Base-by-base conservation (phyloP, 2,113 vertebrate species). In the Eira barbara region DNA sequence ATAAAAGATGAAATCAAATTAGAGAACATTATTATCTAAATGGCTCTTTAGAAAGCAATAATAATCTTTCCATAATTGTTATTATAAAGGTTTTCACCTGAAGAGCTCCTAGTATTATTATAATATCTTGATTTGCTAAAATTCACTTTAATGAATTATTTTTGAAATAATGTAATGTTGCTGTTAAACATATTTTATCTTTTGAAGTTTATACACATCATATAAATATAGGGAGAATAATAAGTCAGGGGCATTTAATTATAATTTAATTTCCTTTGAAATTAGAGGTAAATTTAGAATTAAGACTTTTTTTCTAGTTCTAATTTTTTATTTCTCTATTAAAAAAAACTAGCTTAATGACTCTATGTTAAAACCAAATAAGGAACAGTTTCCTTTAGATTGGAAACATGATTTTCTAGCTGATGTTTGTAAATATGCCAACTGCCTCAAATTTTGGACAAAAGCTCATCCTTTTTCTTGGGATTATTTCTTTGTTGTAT, bases 91-190 rank as follows among this genome's bases (percentile, higher is more conserved):
- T 94, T 95, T 86, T 94, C 61, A 74, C 31, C 4, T 95, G n/a
- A 94, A 80, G 11, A 94, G 88, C 18, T 95, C 31, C 15, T 52
- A 74, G 2, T 39, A 73, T 36, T 86, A 47, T n/a, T 73, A 52
- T 82, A 74, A 90, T 89, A 87, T 80, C 10, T 86, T 94, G 45
- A 91, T 89, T 92, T 91, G 15, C 52, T 73, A 69, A 91, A 94
- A 73, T 69, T 91, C 4, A 25, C 31, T 86, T 63, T 80, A 85
- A 88, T 49, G 14, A 86, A 45, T 89, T 89, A 15, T 82, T 95
- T 95, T 45, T 90, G 27, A 96, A 83, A 81, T 1, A 71, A 65
- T 90, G 6, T 6, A 93, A 2, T 88, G 21, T 36, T 86, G 0
- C 10, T 78, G 10, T 65, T 94, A 59, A 87, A 39, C 15, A 6